Base-by-base conservation (phyloP, 2,888 invertebrate species). In the Lasioglossum lativentre region DNA sequence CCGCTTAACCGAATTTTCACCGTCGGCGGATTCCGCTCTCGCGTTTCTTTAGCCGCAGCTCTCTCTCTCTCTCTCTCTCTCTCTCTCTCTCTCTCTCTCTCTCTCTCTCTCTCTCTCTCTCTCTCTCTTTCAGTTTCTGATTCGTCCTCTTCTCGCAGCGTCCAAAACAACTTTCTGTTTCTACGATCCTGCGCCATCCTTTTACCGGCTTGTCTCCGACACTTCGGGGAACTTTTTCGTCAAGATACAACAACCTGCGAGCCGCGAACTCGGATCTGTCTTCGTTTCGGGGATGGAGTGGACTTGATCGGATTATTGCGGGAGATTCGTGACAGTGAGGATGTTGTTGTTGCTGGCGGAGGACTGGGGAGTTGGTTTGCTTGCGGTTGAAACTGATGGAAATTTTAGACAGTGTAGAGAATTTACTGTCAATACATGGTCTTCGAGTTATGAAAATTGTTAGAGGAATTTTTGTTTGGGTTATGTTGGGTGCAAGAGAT, bases 1-100 rank as follows among this genome's bases (percentile, higher is more conserved):
- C 84, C 80, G 86, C 90, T 86, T 79, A 90, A 90, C 85, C 86
- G 88, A 80, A 76, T 59, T 59, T n/a, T 59, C 85, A 74, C 82
- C 56, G 63, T 73, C 66, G 70, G 78, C 81, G 74, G 78, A 74
- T 73, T 16, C 63, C 77, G 34, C 68, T 59, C 30, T 27, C 27
- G 59, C 27, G 59, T 59, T 27, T 27, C 27, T 27, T 27, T 5
- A 30, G 27, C 27, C 59, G 59, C 27, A 12, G 0, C 27, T 14
- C 14, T 59, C 2, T 42, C 42, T 42, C 42, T 42, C 42, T 42
- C 42, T 42, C 42, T 12, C 42, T 12, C 42, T 42, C 12, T 42
- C 42, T 42, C 42, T 14, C 14, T 59, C 2, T 42, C 42, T 42
- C 42, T 42, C 42, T 42, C 42, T 42, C 42, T 12, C 42, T 12